phyloP scores from a whole-genome alignment of 1,140 invertebrate species.

The Trichonephila inaurata region DNA sequence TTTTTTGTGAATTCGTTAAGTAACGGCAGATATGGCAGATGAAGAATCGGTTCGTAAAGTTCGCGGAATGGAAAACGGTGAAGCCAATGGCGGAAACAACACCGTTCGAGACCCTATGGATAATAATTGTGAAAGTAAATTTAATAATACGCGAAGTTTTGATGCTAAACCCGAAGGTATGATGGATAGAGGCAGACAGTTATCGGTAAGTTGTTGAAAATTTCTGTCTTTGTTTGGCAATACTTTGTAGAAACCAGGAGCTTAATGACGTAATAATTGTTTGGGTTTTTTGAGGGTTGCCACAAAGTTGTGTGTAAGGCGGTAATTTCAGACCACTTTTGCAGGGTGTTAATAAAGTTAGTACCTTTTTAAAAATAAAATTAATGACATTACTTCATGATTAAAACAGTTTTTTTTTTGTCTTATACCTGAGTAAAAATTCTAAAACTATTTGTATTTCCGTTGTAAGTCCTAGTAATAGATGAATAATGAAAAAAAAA shows the following conservation, averaged over 20 bases:
- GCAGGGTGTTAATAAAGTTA: too few relatives aligned
- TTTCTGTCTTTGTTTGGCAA: background rate
- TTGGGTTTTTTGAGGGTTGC: constrained; percentile 2
- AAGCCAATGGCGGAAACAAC: background rate
- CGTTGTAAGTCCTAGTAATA: too few relatives aligned
- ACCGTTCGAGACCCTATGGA: constrained; percentile 18
- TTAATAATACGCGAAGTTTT: background rate
- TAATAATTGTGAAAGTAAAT: background rate
- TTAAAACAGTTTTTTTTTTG: too few relatives aligned
- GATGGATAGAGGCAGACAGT: constrained; percentile 10
- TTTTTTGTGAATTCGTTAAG: background rate
- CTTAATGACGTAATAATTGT: constrained; percentile 2
- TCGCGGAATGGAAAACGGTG: background rate
- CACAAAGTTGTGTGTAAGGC: background rate
- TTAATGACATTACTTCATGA: too few relatives aligned
- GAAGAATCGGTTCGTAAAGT: background rate
- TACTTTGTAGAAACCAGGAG: background rate
- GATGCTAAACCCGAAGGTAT: constrained; percentile 16
- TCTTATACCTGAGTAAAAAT: too few relatives aligned
- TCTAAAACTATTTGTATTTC: too few relatives aligned
- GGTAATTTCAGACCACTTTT: too few relatives aligned
- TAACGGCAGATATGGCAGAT: background rate
- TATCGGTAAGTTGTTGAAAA: constrained; percentile 36
- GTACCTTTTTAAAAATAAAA: too few relatives aligned
- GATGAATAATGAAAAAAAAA: too few relatives aligned